Evolutionary conservation across 2,113 vertebrate genomes (phyloP), one percentile per base, ranked within the genome.

Genomic region (Mobula birostris): DNA sequence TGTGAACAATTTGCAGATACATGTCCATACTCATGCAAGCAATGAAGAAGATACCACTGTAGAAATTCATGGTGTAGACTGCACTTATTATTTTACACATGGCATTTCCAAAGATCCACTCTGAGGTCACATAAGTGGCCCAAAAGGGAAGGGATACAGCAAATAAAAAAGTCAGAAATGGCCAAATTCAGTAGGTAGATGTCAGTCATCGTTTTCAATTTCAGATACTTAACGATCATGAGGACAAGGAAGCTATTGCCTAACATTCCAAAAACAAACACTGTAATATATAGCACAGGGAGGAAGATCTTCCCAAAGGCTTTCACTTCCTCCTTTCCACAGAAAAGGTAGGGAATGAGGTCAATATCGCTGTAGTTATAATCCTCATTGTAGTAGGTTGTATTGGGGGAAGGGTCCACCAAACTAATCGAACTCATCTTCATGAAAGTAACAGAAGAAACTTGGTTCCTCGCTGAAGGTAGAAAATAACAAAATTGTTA

Each of bases 1-100:
- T 94, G 0, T 97, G 97, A 94, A 98, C 96, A 0, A 99, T 96
- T 27, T 97, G 96, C 94, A 97, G 9, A 63, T 98, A 99, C 94
- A 98, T 97, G 96, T 98, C 98, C 0, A 98, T 0, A 0, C 98
- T 98, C 97, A 98, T 98, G 94, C 97, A 95, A 1, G 98, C 96
- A 96, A 99, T 96, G 94, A 98, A 98, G 95, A 98, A 98, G 95
- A 96, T 96, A 61, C 97, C 97, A 95, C 97, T 97, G 95, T 97
- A 98, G 95, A 97, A 99, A 21, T 98, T 98, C 0, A 96, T 58
- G 78, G 94, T 96, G 72, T 97, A 97, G 58, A 96, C 15, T 5
- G 96, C 96, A 0, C 97, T 96, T 19, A 97, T 21, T 48, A 97
- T 94, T 74, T 96, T 97, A 95, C 98, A 99, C 97, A 98, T 95